Evolutionary conservation across 2,888 invertebrate genomes (phyloP), one percentile per base, ranked within the genome.

Genomic region (Tromatobia lineatoria): DNA sequence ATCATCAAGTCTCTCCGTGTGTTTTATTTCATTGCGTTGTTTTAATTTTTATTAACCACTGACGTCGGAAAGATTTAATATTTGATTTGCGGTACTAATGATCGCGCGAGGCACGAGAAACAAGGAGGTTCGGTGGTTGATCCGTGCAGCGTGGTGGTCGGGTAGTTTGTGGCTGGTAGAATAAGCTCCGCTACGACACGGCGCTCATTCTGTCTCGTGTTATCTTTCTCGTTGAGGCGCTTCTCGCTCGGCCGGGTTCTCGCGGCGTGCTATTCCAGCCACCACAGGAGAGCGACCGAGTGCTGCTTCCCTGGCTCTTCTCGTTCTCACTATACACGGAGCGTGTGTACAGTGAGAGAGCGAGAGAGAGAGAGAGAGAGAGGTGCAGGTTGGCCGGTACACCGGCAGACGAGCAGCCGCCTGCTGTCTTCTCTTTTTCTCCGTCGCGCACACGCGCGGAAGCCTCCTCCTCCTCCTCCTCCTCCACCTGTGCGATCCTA

Each of bases 111-210:
- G 66, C 67, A 69, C 59, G 47, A 61, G 59, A 52, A 25, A 52
- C 52, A 75, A 81, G 66, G 70, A 71, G 67, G 87, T 82, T 86
- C 85, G 87, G 90, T 90, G 89, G 90, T 85, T 90, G 91, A 90
- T 93, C 91, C 90, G 91, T 82, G 89, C 91, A 86, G 91, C 89
- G 89, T 91, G 93, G 89, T 91, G 92, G 93, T 92, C 91, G 92
- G 92, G 92, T 93, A 91, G 92, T 93, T 92, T 93, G 93, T 93
- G 93, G 88, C 92, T 87, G 90, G 90, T 90, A 90, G 91, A 84
- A 83, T 83, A 77, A 79, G 71, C 80, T 71, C 80, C 82, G 82
- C 80, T 83, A 86, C 83, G 84, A 86, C 76, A 81, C 80, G 80
- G 69, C 67, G 18, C 54, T 64, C 69, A 15, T 18, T 38, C 67